A percentile compares a stretch with the other conserved stretches of the same genome.
Evolutionary conservation across 2,797 vertebrate species (phyloP).

Genomic region (Chiropotes sagulatus): DNA sequence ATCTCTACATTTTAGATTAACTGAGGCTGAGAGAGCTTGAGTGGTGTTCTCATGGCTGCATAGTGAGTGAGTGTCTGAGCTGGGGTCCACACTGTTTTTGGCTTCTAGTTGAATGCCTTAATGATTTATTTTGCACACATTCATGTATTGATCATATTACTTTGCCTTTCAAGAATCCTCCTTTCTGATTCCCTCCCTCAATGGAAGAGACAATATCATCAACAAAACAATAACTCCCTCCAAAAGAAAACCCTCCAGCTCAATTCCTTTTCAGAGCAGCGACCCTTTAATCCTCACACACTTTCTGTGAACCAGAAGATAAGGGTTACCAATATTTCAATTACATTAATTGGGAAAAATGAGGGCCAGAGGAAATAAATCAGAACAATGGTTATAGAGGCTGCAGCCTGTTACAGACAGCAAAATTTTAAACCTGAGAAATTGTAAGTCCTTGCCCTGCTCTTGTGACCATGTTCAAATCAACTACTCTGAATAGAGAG

Average conservation of each 20-base stretch:
- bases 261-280: conserved; percentile 41
- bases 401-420: not conserved
- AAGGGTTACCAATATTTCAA: conserved; percentile 65
- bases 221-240: not conserved
- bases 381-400: conserved; percentile 47
- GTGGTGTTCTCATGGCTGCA: not conserved
- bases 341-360: conserved; percentile 67
- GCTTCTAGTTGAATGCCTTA: not conserved
- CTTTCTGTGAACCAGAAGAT: conserved; percentile 54
- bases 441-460: not conserved
- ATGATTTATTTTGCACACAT: conserved; percentile 19
- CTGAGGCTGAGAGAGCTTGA: not conserved
- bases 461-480: conserved; percentile 12
- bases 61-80: not conserved
- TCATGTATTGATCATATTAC: conserved; percentile 5
- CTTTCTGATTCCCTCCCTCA: not conserved
- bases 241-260: not conserved
- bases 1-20: not conserved
- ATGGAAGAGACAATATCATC: not conserved
- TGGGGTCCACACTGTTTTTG: not conserved
- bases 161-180: not conserved
- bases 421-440: conserved; percentile 39
- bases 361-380: conserved; percentile 50
- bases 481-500: not conserved
- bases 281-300: conserved; percentile 49